Evolutionary conservation across 2,888 invertebrate species (phyloP).

Genomic region (Ophion ventricosus): DNA sequence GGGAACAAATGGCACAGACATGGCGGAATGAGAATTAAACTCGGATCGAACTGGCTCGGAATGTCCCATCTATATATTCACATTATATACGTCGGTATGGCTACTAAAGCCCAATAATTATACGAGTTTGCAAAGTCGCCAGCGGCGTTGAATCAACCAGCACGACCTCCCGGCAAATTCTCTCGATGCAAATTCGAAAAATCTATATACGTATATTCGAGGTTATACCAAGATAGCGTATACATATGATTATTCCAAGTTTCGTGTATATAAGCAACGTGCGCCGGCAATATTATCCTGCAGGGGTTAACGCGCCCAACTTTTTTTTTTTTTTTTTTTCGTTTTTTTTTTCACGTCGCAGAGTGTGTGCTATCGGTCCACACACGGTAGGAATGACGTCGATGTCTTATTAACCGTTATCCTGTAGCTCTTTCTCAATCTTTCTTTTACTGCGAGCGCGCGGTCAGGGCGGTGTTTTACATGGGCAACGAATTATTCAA

Average conservation of each 20-base stretch:
- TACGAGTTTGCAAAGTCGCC: constrained; percentile 73
- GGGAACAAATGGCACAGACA: constrained; percentile 4
- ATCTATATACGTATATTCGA: constrained; percentile 43
- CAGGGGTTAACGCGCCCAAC: constrained; percentile 53
- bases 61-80: constrained; percentile 31
- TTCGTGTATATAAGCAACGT: constrained; percentile 28
- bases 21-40: constrained; percentile 23
- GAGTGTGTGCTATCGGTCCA: constrained; percentile 37
- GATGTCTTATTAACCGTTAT: constrained; percentile 51
- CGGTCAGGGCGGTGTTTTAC: constrained; percentile 46
- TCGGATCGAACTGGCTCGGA: constrained; percentile 12
- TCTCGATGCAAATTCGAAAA: constrained; percentile 77
- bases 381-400: constrained; percentile 26
- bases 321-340: constrained; percentile 12
- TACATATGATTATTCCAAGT: constrained; percentile 33
- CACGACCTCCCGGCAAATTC: constrained; percentile 71
- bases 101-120: constrained; percentile 73
- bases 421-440: constrained; percentile 20
- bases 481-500: constrained; percentile 60
- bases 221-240: constrained; percentile 4
- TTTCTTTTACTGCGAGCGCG: not conserved
- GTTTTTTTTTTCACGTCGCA: not conserved
- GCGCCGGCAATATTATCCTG: constrained; percentile 27
- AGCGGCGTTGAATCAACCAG: constrained; percentile 66
- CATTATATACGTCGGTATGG: constrained; percentile 19